phyloP scores from a whole-genome alignment of 2,113 vertebrate species.

The Varanus salvator region DNA sequence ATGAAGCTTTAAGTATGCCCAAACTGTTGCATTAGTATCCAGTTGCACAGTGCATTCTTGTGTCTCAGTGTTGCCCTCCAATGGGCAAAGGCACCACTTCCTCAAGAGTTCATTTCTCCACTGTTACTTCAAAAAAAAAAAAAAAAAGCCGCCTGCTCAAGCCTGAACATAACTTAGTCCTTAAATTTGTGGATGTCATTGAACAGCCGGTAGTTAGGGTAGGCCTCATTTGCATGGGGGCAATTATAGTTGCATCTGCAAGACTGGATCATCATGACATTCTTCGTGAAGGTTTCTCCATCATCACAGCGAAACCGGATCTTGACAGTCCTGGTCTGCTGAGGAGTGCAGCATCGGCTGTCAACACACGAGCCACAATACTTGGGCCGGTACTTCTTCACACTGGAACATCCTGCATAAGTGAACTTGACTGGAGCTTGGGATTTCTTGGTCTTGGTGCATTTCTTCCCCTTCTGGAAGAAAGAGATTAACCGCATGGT shows the following conservation, averaged over 20 bases:
- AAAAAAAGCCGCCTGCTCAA: constrained; percentile 53
- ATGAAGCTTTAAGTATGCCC: constrained; percentile 90
- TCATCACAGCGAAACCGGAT: constrained; percentile 95
- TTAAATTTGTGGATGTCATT: constrained; percentile 99
- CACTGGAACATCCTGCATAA: constrained; percentile 91
- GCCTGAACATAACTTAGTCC: constrained; percentile 81
- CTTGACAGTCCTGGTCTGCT: constrained; percentile 93
- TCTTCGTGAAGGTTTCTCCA: constrained; percentile 95
- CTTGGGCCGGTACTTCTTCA: constrained; percentile 95
- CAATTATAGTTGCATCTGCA: constrained; percentile 97
- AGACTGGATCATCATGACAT: constrained; percentile 97
- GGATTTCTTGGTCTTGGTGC: constrained; percentile 92
- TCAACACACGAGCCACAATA: constrained; percentile 96
- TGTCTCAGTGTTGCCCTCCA: constrained; percentile 71
- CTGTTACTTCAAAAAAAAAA: constrained; percentile 46
- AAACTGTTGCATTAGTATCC: constrained; percentile 82
- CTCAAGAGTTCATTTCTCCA: constrained; percentile 70
- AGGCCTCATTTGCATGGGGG: constrained; percentile 87
- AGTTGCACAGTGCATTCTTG: constrained; percentile 87
- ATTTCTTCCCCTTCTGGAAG: constrained; percentile 96
- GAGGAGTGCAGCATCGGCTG: constrained; percentile 93
- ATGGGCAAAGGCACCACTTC: constrained; percentile 74
- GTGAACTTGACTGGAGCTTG: constrained; percentile 85
- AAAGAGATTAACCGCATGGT: not conserved
- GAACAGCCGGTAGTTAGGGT: constrained; percentile 94